Conservation (phyloP, 2,113 vertebrate species). For the Neopipo cinnamomea region DNA sequence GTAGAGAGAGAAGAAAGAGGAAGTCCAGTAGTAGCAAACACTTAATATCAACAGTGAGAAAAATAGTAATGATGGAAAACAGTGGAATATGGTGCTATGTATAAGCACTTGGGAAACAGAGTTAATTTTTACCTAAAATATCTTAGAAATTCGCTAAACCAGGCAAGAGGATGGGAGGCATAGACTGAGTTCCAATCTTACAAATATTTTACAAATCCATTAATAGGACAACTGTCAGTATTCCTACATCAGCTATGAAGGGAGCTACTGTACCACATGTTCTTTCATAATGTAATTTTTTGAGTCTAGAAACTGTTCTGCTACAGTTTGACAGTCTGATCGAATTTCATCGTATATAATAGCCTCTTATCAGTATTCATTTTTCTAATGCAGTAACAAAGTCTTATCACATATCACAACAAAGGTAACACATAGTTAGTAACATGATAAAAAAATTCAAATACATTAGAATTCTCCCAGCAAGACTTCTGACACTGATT, state of each 20-base stretch:
- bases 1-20: background rate
- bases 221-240: background rate
- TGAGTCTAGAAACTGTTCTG: background rate
- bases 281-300: background rate
- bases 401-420: background rate
- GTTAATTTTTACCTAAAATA: background rate
- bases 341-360: background rate
- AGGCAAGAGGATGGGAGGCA: background rate
- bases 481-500: background rate
- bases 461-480: background rate
- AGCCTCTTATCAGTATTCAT: background rate
- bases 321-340: background rate
- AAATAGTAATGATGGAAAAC: background rate
- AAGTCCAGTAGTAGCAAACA: background rate
- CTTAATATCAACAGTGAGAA: background rate
- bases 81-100: background rate
- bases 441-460: background rate
- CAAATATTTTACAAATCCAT: background rate
- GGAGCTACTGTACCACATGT: background rate
- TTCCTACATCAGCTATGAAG: background rate
- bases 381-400: conserved; percentile 19
- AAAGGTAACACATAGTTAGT: background rate
- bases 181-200: background rate
- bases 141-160: background rate
- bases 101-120: background rate